phyloP scores from a whole-genome alignment of 2,113 vertebrate species.

The Oryctolagus cuniculus region DNA sequence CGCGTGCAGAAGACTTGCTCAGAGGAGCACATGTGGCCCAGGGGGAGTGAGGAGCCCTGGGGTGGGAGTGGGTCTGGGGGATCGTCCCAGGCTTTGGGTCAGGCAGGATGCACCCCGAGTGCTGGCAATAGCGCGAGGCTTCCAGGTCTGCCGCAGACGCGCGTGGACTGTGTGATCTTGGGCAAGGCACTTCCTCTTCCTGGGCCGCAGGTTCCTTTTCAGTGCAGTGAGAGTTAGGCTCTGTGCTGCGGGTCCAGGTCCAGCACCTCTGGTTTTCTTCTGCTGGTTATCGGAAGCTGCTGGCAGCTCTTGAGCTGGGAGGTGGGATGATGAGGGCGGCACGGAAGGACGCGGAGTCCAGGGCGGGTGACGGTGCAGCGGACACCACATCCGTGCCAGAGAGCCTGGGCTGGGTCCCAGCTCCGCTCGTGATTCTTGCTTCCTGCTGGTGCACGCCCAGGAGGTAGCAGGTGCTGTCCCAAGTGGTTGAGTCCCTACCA shows the following conservation, averaged over 20 bases:
- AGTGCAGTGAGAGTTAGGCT: not conserved
- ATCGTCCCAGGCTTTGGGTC: not conserved
- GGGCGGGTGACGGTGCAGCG: too few species aligned
- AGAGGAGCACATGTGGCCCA: not conserved
- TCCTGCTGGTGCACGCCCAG: too few species aligned
- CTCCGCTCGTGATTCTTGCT: too few species aligned
- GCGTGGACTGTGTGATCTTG: not conserved
- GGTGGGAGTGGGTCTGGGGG: too few species aligned
- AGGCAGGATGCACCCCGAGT: fast-evolving
- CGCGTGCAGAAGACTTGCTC: not conserved
- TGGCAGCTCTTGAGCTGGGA: not conserved
- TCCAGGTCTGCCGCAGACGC: not conserved
- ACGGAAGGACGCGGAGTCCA: not conserved
- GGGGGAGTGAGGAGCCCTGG: not conserved
- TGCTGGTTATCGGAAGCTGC: not conserved
- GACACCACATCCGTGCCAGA: too few species aligned
- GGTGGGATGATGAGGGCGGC: not conserved
- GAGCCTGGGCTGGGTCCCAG: too few species aligned
- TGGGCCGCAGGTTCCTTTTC: not conserved
- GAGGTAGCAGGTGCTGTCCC: too few species aligned
- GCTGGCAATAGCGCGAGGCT: not conserved
- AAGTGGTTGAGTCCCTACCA: too few species aligned
- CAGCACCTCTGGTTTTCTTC: not conserved
- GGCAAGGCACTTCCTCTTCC: not conserved
- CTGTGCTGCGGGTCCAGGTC: not conserved